Evolutionary conservation across 2,113 vertebrate species (phyloP), one percentile per base, ranked within the genome.

Genomic region (Rostratula benghalensis): DNA sequence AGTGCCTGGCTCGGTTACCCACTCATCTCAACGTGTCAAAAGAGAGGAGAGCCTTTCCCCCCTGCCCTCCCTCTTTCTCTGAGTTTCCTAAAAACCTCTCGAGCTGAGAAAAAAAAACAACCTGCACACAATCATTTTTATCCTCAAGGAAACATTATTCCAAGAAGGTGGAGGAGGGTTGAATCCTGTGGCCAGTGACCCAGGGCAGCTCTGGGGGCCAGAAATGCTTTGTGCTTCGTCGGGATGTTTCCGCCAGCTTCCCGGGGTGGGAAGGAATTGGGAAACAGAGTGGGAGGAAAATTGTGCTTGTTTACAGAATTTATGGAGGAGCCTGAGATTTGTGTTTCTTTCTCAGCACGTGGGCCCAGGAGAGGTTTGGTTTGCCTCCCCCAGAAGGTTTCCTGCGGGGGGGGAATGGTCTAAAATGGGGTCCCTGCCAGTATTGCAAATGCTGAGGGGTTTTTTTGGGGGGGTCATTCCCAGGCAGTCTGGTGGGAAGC

Each of bases 231-330:
- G 67, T 95, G 60, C 45, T 86, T 41, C 67, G 6, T 43, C 76
- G 7, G 3, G 87, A 88, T 61, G 64, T 82, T 95, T 89, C 84
- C 9, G 3, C 43, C 8, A 13, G 69, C 65, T 85, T 68, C 4
- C 2, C 0, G 0, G 81, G 45, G 43, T 53, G 94, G 89, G 91
- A 95, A 90, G 94, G 57, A 25, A 63, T 37, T 13, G 23, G 89
- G 59, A 94, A 96, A 78, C 60, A 67, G 65, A 94, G 95, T 90
- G 87, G 95, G 95, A 94, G 78, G 70, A 60, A 77, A 63, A 19
- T 10, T 7, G 31, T 22, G n/a, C 73, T 89, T 28, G 41, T 69
- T 91, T 84, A 71, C 31, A 39, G 65, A 13, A 33, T 37, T 45
- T 22, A 27, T 30, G 11, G 41, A 10, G 0, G n/a, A 54, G 87